phyloP scores from a whole-genome alignment of 2,797 vertebrate genomes.

The Sebastes reedi region DNA sequence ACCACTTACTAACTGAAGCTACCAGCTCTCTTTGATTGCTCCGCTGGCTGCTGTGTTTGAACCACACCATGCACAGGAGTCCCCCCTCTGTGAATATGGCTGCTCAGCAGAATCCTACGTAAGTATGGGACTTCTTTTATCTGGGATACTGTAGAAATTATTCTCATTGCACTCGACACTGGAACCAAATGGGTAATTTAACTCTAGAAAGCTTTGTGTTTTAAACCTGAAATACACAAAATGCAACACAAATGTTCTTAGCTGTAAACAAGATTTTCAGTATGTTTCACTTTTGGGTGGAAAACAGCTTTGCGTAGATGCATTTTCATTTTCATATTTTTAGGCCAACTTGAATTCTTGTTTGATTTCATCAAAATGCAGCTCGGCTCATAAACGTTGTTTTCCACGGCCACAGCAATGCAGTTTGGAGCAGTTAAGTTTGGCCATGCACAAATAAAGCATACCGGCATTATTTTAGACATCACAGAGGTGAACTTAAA shows the following conservation, averaged over 20 bases:
- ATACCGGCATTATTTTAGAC: not conserved
- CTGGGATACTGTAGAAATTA: not conserved
- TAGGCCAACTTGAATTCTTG: not conserved
- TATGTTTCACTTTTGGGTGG: not conserved
- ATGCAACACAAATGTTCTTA: not conserved
- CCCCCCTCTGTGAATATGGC: not conserved
- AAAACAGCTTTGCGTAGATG: not conserved
- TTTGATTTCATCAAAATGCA: not conserved
- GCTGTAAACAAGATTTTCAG: not conserved
- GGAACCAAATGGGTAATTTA: not conserved
- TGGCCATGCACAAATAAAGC: not conserved
- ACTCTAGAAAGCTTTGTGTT: not conserved
- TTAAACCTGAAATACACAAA: not conserved
- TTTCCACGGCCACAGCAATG: not conserved
- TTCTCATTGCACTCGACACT: not conserved
- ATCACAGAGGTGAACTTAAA: not conserved
- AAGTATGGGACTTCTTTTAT: conserved; percentile 30
- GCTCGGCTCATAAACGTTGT: not conserved
- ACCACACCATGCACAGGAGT: conserved; percentile 41
- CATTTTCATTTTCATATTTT: not conserved
- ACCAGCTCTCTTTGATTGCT: not conserved
- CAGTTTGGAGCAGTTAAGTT: not conserved
- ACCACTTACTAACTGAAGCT: not conserved
- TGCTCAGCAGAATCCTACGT: conserved; percentile 37
- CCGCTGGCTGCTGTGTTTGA: not conserved